Conservation (phyloP, 2,113 vertebrate genomes). For the Clarias batrachus region DNA sequence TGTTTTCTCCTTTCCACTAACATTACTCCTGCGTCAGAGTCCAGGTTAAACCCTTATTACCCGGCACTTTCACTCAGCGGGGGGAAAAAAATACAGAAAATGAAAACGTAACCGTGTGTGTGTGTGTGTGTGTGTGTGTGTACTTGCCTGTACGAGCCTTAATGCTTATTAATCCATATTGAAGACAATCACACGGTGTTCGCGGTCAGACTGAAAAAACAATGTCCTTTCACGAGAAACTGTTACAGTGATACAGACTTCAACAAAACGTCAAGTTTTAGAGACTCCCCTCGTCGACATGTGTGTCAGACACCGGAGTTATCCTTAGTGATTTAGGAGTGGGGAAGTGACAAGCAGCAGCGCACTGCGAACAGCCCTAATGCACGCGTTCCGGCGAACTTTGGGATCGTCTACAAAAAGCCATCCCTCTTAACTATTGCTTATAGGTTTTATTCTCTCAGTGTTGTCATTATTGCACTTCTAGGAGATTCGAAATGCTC, state of each 20-base stretch:
- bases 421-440: fast-evolving
- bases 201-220: not conserved
- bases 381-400: conserved; percentile 26
- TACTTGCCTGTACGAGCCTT: conserved; percentile 52
- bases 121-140: not conserved
- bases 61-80: conserved; percentile 17
- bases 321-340: conserved; percentile 35
- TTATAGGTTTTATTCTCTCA: not conserved
- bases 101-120: conserved; percentile 9
- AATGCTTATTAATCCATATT: conserved; percentile 47
- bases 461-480: not conserved
- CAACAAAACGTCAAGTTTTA: not conserved
- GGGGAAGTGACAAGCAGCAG: conserved; percentile 34
- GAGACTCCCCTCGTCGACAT: not conserved
- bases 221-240: conserved; percentile 4
- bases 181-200: conserved; percentile 7
- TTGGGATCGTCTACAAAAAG: conserved; percentile 45
- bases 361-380: conserved; percentile 7
- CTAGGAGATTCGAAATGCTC: no score
- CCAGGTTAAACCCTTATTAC: not conserved
- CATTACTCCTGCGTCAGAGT: not conserved
- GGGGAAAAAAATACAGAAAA: not conserved
- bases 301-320: conserved; percentile 3
- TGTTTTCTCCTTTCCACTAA: not conserved
- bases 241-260: not conserved